Evolutionary conservation across 2,888 invertebrate species (phyloP), one percentile per base, ranked within the genome.

Genomic region (Melangyna quadrimaculata): DNA sequence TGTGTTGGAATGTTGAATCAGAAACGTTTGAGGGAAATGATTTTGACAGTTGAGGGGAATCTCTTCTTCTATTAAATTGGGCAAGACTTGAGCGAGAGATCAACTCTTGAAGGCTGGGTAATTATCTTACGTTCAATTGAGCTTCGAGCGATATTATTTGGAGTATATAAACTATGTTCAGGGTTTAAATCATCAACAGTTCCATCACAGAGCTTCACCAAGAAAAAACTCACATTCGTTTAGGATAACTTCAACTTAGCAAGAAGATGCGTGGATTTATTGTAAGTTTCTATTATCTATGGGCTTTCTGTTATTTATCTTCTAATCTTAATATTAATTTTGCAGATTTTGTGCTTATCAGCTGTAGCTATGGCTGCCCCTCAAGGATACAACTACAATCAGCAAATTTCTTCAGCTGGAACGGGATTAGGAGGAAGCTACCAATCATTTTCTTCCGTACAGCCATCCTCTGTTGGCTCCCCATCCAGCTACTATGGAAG

Each of bases 181-280:
- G 45, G 32, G 55, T 67, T 43, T 73, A 35, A 77, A 19, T 57
- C 57, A 80, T 12, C 84, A 86, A 48, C 84, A 86, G 84, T 86
- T 51, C 72, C 75, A 59, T 45, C 37, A 71, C 74, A 79, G 80
- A 80, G 67, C 55, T 77, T 27, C 80, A 80, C 63, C 80, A 74
- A 73, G 57, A 70, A 35, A 55, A 79, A 45, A 57, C 59, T 27
- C n/a, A 37, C 22, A n/a, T 22, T 40, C 27, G 63, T 45, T 45
- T 24, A 37, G 63, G 29, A 53, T 55, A 69, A 79, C 75, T 65
- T 72, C 59, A 72, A 10, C 53, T 32, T 77, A 72, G 35, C 75
- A 63, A 53, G 73, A 86, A 86, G 73, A 91, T 91, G 91, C 91
- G 91, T 91, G 91, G 90, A 89, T 90, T 91, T 87, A 91, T 91